phyloP scores from a whole-genome alignment of 2,888 invertebrate species.

The Cabera pusaria region DNA sequence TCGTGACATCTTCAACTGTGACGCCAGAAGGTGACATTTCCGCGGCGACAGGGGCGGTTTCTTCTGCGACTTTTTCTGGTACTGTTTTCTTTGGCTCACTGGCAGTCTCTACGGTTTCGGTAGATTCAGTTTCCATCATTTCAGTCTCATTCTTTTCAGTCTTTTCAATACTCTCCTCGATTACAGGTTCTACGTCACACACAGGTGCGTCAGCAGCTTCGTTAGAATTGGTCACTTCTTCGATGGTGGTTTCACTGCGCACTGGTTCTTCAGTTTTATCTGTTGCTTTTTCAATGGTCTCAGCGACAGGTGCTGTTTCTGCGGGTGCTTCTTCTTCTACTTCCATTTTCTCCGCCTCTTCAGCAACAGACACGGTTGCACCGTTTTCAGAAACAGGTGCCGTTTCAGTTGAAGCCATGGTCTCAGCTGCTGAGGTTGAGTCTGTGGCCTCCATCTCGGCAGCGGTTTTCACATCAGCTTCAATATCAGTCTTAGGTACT shows the following conservation, averaged over 20 bases:
- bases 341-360: conserved; percentile 22
- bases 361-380: conserved; percentile 18
- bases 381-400: conserved; percentile 3
- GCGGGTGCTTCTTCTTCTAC: conserved; percentile 15
- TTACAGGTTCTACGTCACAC: conserved; percentile 47
- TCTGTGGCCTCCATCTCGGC: conserved; percentile 31
- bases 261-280: conserved; percentile 30
- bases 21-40: conserved; percentile 46
- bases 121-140: conserved; percentile 48
- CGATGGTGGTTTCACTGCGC: conserved; percentile 41
- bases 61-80: conserved; percentile 39
- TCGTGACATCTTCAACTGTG: conserved; percentile 62
- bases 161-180: conserved; percentile 53
- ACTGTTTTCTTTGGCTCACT: conserved; percentile 46
- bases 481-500: conserved; percentile 76
- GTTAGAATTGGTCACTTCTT: conserved; percentile 49
- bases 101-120: conserved; percentile 32
- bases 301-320: conserved; percentile 4
- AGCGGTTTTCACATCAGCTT: conserved; percentile 52
- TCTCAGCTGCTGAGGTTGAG: conserved; percentile 12
- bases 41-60: conserved; percentile 40
- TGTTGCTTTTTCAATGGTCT: conserved; percentile 33
- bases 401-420: conserved; percentile 2
- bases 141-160: conserved; percentile 54
- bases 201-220: conserved; percentile 43